Conservation (phyloP, 1,140 invertebrate genomes). For the Nixonia krombeini region DNA sequence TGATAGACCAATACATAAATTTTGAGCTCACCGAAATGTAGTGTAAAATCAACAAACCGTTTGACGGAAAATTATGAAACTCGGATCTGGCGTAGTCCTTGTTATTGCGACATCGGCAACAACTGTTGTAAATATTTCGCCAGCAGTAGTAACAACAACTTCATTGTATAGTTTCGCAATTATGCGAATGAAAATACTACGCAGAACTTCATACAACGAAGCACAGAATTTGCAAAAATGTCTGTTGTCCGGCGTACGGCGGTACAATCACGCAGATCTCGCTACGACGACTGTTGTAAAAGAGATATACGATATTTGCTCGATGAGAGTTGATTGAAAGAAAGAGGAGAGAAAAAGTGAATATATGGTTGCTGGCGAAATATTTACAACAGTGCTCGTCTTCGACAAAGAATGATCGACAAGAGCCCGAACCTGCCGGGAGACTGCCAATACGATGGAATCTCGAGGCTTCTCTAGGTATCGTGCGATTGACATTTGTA, state of each 20-base stretch:
- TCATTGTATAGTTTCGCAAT: background rate
- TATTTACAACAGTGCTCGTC: constrained; percentile 45
- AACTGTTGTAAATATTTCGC: constrained; percentile 45
- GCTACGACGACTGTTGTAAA: constrained; percentile 29
- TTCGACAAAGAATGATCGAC: constrained; percentile 38
- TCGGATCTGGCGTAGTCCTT: too few relatives aligned
- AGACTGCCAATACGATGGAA: constrained; percentile 54
- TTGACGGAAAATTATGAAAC: too few relatives aligned
- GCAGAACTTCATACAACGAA: too few relatives aligned
- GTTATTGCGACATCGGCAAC: too few relatives aligned
- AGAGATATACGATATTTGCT: constrained; percentile 34
- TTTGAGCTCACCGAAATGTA: background rate
- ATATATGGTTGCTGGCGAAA: constrained; percentile 30
- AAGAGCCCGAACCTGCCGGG: constrained; percentile 43
- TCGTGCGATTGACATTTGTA: constrained; percentile 61
- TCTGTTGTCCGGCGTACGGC: constrained; percentile 3
- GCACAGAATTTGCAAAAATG: constrained; percentile 23
- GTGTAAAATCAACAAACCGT: background rate
- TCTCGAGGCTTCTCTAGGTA: constrained; percentile 51
- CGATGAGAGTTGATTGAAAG: constrained; percentile 3
- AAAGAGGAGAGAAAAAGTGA: constrained; percentile 12
- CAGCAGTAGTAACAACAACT: constrained; percentile 18
- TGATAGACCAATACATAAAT: too few relatives aligned
- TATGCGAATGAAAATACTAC: constrained; percentile 2
- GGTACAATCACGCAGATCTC: constrained; percentile 25